Evolutionary conservation across 2,888 invertebrate genomes (phyloP), one percentile per base, ranked within the genome.

Genomic region (Cephus sareptanus): DNA sequence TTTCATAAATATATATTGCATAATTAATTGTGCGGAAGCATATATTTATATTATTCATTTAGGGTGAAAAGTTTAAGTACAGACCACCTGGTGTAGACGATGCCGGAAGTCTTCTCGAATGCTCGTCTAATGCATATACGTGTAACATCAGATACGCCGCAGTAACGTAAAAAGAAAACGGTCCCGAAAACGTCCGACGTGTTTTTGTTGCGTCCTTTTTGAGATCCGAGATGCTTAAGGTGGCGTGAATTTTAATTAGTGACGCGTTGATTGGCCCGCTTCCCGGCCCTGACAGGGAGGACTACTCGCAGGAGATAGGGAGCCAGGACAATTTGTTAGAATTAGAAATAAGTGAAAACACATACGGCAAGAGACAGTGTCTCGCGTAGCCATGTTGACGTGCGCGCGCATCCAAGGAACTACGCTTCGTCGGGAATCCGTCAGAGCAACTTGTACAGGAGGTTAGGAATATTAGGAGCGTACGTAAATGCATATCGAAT

Each of bases 171-270:
- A 56, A 34, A 56, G 56, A 74, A 78, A 75, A 69, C 74, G 75
- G 75, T 33, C 37, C 33, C 40, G 34, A 37, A 23, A 56, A 56
- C 74, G 76, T 35, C 76, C 76, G 71, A 71, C 31, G 34, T 71
- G 31, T 71, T 71, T 71, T 71, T 71, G 71, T 69, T 73, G 31
- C 34, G 15, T 78, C 73, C 56, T 56, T 23, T 56, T 75, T 34
- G 76, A 78, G 78, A 78, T 78, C 78, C 75, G 75, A 76, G 78
- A 75, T 76, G 76, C 73, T 76, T 79, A 76, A 81, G 78, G 79
- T 81, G 75, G 77, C 79, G 81, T 79, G 79, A 79, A 79, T 79
- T 76, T 79, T 78, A 81, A 81, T 81, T 81, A 81, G 77, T 79
- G 75, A 79, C 78, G 79, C 76, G 76, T 76, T 79, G 76, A 79